A percentile compares a stretch with the other conserved stretches of the same genome.
phyloP scores from a whole-genome alignment of 2,888 invertebrate species.

The Drosophila robusta region DNA sequence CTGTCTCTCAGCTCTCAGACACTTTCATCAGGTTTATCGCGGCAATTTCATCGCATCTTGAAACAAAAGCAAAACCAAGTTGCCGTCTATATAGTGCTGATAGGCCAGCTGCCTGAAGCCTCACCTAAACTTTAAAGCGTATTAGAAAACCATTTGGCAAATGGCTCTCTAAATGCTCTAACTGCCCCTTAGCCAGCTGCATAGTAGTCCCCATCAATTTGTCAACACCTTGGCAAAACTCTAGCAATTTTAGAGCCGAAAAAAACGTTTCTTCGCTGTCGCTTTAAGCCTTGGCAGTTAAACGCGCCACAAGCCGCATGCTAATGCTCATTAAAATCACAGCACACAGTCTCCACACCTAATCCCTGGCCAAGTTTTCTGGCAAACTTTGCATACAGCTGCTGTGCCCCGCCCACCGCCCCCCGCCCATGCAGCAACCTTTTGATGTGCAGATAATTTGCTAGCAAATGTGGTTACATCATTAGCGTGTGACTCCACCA shows the following conservation, averaged over 20 bases:
- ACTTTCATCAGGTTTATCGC: conserved; percentile 76
- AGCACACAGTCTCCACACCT: conserved; percentile 8
- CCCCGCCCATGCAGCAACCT: conserved; percentile 21
- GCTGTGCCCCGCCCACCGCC: not conserved
- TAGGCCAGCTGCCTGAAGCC: too few relatives aligned
- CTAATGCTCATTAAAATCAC: conserved; percentile 77
- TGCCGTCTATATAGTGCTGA: too few relatives aligned
- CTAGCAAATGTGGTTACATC: conserved; percentile 80
- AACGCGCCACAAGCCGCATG: conserved; percentile 50
- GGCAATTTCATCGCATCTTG: conserved; percentile 70
- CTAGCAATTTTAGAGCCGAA: not conserved
- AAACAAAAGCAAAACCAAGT: conserved; percentile 34
- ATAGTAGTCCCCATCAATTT: conserved; percentile 51
- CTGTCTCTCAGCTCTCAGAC: conserved; percentile 47
- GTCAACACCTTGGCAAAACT: conserved; percentile 50
- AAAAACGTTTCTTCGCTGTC: conserved; percentile 14
- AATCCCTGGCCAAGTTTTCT: conserved; percentile 18
- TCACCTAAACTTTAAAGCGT: conserved; percentile 31
- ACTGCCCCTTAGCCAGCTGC: conserved; percentile 51
- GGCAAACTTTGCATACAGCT: conserved; percentile 9
- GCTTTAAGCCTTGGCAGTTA: conserved; percentile 12
- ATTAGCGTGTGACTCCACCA: conserved; percentile 63
- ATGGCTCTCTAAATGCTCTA: conserved; percentile 60
- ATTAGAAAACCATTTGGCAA: conserved; percentile 73
- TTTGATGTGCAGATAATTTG: conserved; percentile 79